Evolutionary conservation across 1,140 invertebrate genomes (phyloP).

Genomic region (Pseudobourletiella spinata): DNA sequence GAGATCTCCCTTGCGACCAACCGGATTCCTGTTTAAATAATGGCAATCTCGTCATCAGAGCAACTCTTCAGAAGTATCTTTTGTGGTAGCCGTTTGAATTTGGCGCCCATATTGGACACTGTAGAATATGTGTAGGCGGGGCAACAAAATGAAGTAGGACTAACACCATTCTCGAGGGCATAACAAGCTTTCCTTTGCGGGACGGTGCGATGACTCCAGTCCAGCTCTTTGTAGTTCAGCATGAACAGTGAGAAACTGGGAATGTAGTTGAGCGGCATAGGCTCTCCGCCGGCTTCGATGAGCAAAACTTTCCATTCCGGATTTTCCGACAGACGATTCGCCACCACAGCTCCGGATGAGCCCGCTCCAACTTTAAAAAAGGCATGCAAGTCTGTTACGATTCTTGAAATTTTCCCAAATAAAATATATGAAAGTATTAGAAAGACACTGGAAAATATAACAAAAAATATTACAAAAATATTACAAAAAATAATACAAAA

Average conservation of each 20-base stretch:
- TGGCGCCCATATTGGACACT: no score
- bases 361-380: background rate
- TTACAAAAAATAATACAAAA: no score
- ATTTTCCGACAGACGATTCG: constrained; percentile 15
- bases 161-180: constrained; percentile 1
- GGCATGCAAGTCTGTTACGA: no score
- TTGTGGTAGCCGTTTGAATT: no score
- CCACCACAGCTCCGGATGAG: background rate
- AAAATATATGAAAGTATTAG: no score
- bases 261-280: background rate
- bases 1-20: constrained; percentile 7
- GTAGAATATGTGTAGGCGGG: no score
- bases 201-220: constrained; percentile 9
- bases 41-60: background rate
- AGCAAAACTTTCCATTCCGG: constrained; percentile 9
- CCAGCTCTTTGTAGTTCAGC: constrained; percentile 11
- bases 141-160: background rate
- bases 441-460: no score
- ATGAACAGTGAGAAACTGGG: constrained; percentile 9
- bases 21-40: background rate
- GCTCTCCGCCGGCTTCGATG: constrained; percentile 8
- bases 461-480: no score
- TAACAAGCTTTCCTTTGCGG: constrained; percentile 15
- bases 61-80: background rate
- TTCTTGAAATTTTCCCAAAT: no score